These are phyloP conservation scores for Didymodactylos carnosus DNA, from an alignment of 2,888 invertebrate genomes.

Conservation along the genomic window DNA sequence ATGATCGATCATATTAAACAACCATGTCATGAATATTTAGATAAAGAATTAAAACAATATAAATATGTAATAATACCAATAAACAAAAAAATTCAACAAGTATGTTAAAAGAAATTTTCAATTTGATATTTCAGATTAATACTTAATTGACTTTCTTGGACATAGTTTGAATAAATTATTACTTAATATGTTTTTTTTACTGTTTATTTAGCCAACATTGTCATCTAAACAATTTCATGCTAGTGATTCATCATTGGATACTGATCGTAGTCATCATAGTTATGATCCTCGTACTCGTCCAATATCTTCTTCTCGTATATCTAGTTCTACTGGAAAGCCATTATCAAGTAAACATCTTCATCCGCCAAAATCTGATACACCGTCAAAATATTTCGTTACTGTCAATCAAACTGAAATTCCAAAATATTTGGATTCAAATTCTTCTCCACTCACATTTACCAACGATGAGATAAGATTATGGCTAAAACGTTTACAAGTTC, in stretches of 20 bases:
- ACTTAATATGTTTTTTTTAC: not conserved
- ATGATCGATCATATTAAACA: not conserved
- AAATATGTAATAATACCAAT: not conserved
- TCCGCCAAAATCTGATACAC: not conserved
- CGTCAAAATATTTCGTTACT: not conserved
- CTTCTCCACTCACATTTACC: not conserved
- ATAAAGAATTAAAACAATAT: not conserved
- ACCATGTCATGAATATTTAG: not conserved
- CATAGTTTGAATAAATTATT: not conserved
- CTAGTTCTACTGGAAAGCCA: no score
- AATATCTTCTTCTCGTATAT: not conserved
- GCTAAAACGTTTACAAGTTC: not conserved
- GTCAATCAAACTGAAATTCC: not conserved
- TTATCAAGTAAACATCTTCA: not conserved
- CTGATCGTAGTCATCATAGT: not conserved
- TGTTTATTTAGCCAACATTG: not conserved
- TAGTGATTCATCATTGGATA: not conserved
- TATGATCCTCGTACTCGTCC: not conserved
- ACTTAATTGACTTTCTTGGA: no score
- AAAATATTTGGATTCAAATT: not conserved
- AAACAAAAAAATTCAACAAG: not conserved
- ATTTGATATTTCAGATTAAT: no score
- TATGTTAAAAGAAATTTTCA: no score
- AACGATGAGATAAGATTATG: not conserved
- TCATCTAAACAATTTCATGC: not conserved